Evolutionary conservation across 2,113 vertebrate species (phyloP), one percentile per base, ranked within the genome.

Genomic region (Sinocyclocheilus anophthalmus): DNA sequence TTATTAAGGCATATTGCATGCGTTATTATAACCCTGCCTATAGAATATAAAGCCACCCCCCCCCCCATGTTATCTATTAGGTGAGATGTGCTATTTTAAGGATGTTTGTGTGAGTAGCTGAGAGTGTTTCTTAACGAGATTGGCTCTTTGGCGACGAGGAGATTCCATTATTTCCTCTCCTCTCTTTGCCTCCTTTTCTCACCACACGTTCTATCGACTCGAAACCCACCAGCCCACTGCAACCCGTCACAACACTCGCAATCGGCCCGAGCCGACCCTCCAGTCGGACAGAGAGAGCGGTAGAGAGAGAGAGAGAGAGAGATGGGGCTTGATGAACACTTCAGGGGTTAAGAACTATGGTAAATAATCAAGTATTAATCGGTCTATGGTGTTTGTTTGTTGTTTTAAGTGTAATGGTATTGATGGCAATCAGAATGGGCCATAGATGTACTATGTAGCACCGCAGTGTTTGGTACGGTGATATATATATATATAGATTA

Each of bases 191-290:
- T 55, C 96, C 0, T 96, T 94, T 0, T 92, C n/a, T 92, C n/a
- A 99, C 93, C 90, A 98, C 95, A 70, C 92, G 94, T 89, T 96
- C 93, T 5, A 99, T 97, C 92, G 96, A n/a, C 97, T 84, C 57
- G 95, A 0, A n/a, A n/a, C 98, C 98, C 76, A 99, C 98, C 92
- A 99, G 90, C 1, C 98, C 98, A 0, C 95, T 96, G 61, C 97
- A 97, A 0, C 98, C 98, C 0, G 98, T 99, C 93, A 99, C 98
- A 99, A 86, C 87, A 99, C 95, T 80, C 94, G 94, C 89, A 92
- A 92, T 91, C 18, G 37, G 37, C 4, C 20, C 81, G n/a, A 61
- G n/a, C 22, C 1, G 65, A 20, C 13, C 63, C 22, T 82, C 65
- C 88, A 89, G n/a, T 87, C 88, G 87, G 37, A 42, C 0, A 69